A percentile compares a stretch with the other conserved stretches of the same genome.
phyloP scores from a whole-genome alignment of 2,888 invertebrate genomes.

The Sepioteuthis lessoniana region DNA sequence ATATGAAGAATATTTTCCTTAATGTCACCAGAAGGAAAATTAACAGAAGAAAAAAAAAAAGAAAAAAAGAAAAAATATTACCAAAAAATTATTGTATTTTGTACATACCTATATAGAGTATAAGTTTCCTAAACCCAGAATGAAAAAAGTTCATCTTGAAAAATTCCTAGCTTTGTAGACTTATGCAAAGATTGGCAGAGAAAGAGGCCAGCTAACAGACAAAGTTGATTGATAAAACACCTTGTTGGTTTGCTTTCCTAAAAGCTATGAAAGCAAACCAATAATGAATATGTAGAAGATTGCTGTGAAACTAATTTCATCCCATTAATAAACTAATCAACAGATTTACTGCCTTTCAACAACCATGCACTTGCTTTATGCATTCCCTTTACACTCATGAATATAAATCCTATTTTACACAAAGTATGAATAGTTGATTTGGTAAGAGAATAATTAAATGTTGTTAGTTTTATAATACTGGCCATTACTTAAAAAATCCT shows the following conservation, averaged over 20 bases:
- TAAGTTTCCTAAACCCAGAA: not conserved
- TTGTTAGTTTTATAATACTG: too few species aligned
- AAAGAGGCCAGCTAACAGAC: not conserved
- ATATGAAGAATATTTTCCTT: not conserved
- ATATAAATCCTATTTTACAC: not conserved
- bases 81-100: not conserved
- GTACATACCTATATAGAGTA: not conserved
- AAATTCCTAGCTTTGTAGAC: too few species aligned
- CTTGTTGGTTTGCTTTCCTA: not conserved
- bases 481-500: too few species aligned
- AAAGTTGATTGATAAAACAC: not conserved
- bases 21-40: too few species aligned
- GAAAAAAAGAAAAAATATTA: not conserved
- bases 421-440: not conserved
- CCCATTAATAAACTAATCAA: not conserved
- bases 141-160: not conserved
- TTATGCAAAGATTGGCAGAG: not conserved
- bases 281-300: not conserved
- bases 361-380: not conserved
- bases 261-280: not conserved
- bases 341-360: not conserved
- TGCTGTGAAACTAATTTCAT: not conserved
- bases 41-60: too few species aligned
- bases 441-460: too few species aligned
- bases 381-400: not conserved